Evolutionary conservation across 1,140 invertebrate species (phyloP).

Genomic region (Anthonomus grandis): DNA sequence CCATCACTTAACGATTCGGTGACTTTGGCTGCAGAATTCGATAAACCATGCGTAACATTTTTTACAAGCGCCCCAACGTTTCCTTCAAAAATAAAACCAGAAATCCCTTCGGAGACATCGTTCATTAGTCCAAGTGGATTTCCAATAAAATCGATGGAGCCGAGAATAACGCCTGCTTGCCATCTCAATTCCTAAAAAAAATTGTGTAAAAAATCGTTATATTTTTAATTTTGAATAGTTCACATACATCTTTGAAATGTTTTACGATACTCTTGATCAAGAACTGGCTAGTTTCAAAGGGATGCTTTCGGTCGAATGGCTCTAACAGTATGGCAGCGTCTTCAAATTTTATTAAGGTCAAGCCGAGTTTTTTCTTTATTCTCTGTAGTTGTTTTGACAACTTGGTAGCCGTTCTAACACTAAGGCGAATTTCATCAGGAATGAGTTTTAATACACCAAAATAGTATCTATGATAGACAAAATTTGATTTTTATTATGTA

Average conservation of each 20-base stretch:
- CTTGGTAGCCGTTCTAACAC: conserved; percentile 81
- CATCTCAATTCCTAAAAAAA: conserved; percentile 77
- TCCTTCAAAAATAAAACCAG: conserved; percentile 87
- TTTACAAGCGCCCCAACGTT: conserved; percentile 85
- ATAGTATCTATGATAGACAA: conserved; percentile 64
- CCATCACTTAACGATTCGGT: conserved; percentile 87
- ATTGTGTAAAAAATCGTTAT: neutral
- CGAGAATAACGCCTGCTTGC: conserved; percentile 93
- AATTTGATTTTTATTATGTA: no score
- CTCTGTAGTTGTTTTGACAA: conserved; percentile 68
- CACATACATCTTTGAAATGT: conserved; percentile 74
- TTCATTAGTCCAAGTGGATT: conserved; percentile 94
- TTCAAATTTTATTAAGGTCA: conserved; percentile 93
- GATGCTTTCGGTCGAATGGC: conserved; percentile 78
- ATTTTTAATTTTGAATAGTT: neutral
- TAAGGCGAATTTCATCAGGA: conserved; percentile 74
- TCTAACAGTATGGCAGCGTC: conserved; percentile 91
- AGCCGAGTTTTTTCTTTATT: conserved; percentile 82
- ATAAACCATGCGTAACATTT: conserved; percentile 95
- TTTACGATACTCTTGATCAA: conserved; percentile 71
- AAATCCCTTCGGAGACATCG: conserved; percentile 93
- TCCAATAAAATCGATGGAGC: conserved; percentile 95
- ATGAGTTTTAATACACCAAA: conserved; percentile 82
- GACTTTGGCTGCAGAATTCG: conserved; percentile 94
- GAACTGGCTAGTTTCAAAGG: conserved; percentile 84